phyloP scores from a whole-genome alignment of 2,888 invertebrate genomes.

The Octodonta nipae region DNA sequence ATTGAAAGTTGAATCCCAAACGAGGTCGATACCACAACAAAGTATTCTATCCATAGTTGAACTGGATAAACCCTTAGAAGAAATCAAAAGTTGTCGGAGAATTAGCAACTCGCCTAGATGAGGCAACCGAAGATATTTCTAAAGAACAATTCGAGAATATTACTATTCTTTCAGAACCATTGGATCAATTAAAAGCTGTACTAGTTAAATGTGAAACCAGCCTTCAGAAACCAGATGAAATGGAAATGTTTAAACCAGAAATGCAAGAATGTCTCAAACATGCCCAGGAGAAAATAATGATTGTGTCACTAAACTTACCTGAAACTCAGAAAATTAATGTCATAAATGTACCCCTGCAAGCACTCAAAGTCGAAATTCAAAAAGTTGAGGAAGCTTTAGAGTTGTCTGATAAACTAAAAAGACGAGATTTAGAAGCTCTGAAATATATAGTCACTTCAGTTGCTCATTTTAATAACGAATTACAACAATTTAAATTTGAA shows the following conservation, averaged over 20 bases:
- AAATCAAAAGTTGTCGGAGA: constrained; percentile 7
- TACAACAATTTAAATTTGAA: constrained; percentile 1
- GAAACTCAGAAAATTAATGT: constrained; percentile 5
- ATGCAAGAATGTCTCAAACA: constrained; percentile 10
- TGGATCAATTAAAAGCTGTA: constrained; percentile 9
- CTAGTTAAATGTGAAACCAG: constrained; percentile 8
- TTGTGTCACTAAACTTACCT: constrained; percentile 5
- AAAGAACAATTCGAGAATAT: constrained; percentile 8
- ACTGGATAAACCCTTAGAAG: constrained; percentile 7
- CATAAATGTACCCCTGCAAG: constrained; percentile 8
- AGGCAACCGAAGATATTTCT: constrained; percentile 3
- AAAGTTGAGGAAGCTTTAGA: constrained; percentile 4
- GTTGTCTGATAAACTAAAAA: neutral
- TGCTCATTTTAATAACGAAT: constrained; percentile 5
- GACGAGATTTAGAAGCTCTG: constrained; percentile 6
- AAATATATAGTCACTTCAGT: constrained; percentile 8
- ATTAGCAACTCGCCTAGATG: neutral
- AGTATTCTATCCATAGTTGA: constrained; percentile 13
- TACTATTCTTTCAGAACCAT: constrained; percentile 8
- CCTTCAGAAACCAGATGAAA: constrained; percentile 8
- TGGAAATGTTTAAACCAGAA: constrained; percentile 7
- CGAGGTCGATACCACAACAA: constrained; percentile 7
- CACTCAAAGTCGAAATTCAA: constrained; percentile 8
- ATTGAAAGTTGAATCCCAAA: neutral
- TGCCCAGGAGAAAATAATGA: constrained; percentile 13